Conservation (phyloP, 2,888 invertebrate species). For the Xylophagus ater region DNA sequence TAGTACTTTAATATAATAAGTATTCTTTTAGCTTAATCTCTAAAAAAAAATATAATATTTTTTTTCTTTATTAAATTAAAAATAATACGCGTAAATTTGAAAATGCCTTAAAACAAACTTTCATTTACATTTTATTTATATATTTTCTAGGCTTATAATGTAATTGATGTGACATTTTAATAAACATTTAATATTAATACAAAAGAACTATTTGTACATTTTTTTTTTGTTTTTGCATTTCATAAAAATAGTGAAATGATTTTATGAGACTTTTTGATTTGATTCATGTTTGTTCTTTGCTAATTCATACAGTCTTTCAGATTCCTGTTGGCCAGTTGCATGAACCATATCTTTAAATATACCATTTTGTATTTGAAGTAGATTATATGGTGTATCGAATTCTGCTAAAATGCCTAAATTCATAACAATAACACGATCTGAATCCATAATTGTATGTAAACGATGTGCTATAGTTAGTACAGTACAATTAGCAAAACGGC, state of each 20-base stretch:
- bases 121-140: no score
- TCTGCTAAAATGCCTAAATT: conserved; percentile 60
- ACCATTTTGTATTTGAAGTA: conserved; percentile 46
- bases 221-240: no score
- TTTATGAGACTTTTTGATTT: conserved; percentile 10
- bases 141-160: no score
- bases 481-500: conserved; percentile 62
- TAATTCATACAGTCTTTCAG: conserved; percentile 17
- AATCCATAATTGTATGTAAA: conserved; percentile 83
- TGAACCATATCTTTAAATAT: conserved; percentile 52
- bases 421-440: conserved; percentile 70
- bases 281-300: conserved; percentile 18
- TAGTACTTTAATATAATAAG: no score
- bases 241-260: background rate
- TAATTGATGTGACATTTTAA: no score
- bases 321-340: conserved; percentile 42
- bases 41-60: no score
- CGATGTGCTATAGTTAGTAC: conserved; percentile 80
- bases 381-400: conserved; percentile 50
- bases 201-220: no score
- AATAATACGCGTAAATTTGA: no score
- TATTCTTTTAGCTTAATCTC: no score
- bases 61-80: no score
- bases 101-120: no score
- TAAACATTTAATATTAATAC: no score